A percentile compares a stretch with the other conserved stretches of the same genome.
These are phyloP conservation scores for Turnix velox DNA, from an alignment of 2,113 vertebrate genomes.

Conservation along the genomic window DNA sequence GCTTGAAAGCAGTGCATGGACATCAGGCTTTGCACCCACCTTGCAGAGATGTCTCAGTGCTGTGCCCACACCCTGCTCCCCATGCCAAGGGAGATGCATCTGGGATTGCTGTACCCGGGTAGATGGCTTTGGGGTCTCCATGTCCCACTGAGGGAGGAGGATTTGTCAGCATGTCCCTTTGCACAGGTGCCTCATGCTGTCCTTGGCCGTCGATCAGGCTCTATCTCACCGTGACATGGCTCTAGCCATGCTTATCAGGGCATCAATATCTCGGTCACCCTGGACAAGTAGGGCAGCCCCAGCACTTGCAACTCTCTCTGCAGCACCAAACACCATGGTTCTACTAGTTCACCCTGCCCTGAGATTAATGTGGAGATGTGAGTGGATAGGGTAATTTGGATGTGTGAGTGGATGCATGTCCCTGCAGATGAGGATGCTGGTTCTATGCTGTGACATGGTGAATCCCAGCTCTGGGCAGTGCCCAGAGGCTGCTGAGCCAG, in stretches of 20 bases:
- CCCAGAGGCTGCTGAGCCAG: neutral
- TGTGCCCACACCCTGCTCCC: neutral
- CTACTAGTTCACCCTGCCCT: too few species aligned
- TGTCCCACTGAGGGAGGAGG: neutral
- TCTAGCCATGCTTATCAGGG: neutral
- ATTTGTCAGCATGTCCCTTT: neutral
- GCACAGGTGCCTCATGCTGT: rapidly evolving
- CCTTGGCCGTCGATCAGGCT: neutral
- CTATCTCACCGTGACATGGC: rapidly evolving
- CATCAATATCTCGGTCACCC: neutral
- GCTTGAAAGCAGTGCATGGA: neutral
- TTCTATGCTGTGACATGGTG: neutral
- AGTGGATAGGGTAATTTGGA: too few species aligned
- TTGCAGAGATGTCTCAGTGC: neutral
- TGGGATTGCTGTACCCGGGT: neutral
- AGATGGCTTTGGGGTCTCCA: neutral
- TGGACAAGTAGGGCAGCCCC: rapidly evolving
- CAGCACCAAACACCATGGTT: rapidly evolving
- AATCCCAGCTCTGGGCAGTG: rapidly evolving
- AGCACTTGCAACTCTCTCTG: rapidly evolving
- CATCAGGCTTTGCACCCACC: neutral
- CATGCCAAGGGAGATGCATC: neutral
- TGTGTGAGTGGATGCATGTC: rapidly evolving
- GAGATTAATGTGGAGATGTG: too few species aligned
- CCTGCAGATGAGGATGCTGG: neutral